phyloP scores from a whole-genome alignment of 1,140 invertebrate genomes.

The Ridgeia piscesae region DNA sequence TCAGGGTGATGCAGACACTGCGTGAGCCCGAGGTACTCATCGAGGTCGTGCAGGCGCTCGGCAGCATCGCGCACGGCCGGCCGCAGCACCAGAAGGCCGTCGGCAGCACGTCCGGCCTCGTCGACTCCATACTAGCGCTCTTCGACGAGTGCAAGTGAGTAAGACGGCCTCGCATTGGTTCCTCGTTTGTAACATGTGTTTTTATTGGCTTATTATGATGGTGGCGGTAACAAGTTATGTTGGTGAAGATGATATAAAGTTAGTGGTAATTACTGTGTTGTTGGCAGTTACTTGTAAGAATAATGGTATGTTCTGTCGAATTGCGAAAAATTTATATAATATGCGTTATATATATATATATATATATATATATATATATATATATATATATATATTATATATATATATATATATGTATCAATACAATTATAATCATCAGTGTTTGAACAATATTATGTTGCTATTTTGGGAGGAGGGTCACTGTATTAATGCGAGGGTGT shows the following conservation, averaged over 20 bases:
- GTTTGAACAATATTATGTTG: too few relatives aligned
- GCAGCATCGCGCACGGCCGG: slow-evolving; percentile 42
- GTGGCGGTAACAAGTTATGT: neutral
- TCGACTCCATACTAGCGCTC: slow-evolving; percentile 40
- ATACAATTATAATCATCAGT: too few relatives aligned
- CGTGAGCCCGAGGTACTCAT: slow-evolving; percentile 47
- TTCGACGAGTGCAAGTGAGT: slow-evolving; percentile 35
- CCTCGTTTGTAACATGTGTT: slow-evolving; percentile 11
- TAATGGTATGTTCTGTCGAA: too few relatives aligned
- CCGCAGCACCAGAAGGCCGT: slow-evolving; percentile 38
- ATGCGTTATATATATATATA: too few relatives aligned
- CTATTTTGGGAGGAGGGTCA: too few relatives aligned
- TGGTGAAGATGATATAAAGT: slow-evolving; percentile 16
- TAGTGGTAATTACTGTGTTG: neutral
- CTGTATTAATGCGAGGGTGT: too few relatives aligned
- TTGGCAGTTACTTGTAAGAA: too few relatives aligned
- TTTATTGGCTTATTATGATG: slow-evolving; percentile 7
- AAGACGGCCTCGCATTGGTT: neutral
- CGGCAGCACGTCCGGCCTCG: slow-evolving; percentile 36
- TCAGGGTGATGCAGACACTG: slow-evolving; percentile 44
- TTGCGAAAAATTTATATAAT: too few relatives aligned
- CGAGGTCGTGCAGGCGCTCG: slow-evolving; percentile 42
- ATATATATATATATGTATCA: too few relatives aligned
- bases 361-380: too few relatives aligned
- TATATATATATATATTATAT: neutral